Evolutionary conservation across 2,797 vertebrate genomes (phyloP).

Genomic region (Chloroceryle amazona): DNA sequence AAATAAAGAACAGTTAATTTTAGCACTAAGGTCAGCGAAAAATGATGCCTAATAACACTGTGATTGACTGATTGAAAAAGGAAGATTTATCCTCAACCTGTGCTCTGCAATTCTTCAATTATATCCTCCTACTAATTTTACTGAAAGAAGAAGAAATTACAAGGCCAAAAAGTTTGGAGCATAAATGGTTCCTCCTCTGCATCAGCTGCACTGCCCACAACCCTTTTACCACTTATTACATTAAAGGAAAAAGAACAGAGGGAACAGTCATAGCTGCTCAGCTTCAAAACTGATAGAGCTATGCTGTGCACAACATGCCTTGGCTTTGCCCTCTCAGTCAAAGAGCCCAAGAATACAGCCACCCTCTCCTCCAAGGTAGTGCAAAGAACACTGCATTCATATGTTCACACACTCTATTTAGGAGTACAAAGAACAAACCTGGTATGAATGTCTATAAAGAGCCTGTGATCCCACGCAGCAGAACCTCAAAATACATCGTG

Average conservation of each 20-base stretch:
- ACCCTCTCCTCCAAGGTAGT: neutral
- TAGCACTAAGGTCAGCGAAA: neutral
- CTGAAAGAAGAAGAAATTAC: neutral
- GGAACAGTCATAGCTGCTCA: neutral
- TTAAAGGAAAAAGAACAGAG: neutral
- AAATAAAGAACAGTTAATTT: neutral
- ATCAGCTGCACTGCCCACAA: neutral
- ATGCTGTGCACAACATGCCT: neutral
- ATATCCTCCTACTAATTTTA: neutral
- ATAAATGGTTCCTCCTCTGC: neutral
- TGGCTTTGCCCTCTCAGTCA: neutral
- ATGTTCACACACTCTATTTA: neutral
- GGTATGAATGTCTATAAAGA: constrained; percentile 83
- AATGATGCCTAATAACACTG: neutral
- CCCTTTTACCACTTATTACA: neutral
- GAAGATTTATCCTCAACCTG: neutral
- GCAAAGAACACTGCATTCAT: neutral
- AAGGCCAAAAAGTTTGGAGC: neutral
- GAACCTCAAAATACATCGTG: constrained; percentile 92
- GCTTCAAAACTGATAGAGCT: neutral
- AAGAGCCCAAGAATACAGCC: neutral
- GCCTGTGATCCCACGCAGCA: constrained; percentile 88
- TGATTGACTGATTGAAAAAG: neutral
- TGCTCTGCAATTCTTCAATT: neutral
- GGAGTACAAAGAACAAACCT: constrained; percentile 81